Base-by-base conservation (phyloP, 2,888 invertebrate species). In the Pristionchus japonicus region DNA sequence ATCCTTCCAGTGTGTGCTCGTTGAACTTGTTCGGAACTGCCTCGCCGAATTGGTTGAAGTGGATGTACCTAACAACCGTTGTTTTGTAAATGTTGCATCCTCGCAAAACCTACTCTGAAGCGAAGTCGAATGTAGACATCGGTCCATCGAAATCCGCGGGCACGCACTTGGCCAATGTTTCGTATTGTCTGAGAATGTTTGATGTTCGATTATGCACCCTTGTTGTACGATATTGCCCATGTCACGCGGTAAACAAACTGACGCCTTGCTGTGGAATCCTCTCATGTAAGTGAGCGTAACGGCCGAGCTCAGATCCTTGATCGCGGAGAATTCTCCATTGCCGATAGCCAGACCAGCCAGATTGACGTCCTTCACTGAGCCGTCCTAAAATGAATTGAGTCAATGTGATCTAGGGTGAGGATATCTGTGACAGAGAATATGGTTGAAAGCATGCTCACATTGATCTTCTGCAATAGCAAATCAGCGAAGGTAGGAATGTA, bases 231-330 rank as follows among this genome's bases (percentile, higher is more conserved):
- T n/a, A n/a, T n/a, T n/a, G n/a, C n/a, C n/a, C n/a, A n/a, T n/a
- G n/a, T n/a, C n/a, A n/a, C n/a, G n/a, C n/a, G n/a, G n/a, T n/a
- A n/a, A n/a, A n/a, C n/a, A n/a, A 40, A 77, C 37, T 27, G 7
- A 77, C 90, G 88, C 89, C 89, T 92, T 92, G 89, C 90, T 92
- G 77, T 90, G 89, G 43, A 90, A 90, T 88, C 92, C 92, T 61
- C 91, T 88, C 90, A 91, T 92, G 87, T 92, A 92, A 15, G 90
- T 87, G 23, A 92, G 91, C 11, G 91, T 90, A 7, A 92, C 90
- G 23, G 31, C 67, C 20, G 86, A 70, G 23, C 27, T 49, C 2
- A 70, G n/a, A 7, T 93, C 93, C 67, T 92, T 89, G 80, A 90
- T 87, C 74, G 89, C 91, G 82, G 91, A 91, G 57, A 94, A 89